These are phyloP conservation scores for Chironomus striatipennis DNA, from an alignment of 1,140 invertebrate species.

Conservation along the genomic window DNA sequence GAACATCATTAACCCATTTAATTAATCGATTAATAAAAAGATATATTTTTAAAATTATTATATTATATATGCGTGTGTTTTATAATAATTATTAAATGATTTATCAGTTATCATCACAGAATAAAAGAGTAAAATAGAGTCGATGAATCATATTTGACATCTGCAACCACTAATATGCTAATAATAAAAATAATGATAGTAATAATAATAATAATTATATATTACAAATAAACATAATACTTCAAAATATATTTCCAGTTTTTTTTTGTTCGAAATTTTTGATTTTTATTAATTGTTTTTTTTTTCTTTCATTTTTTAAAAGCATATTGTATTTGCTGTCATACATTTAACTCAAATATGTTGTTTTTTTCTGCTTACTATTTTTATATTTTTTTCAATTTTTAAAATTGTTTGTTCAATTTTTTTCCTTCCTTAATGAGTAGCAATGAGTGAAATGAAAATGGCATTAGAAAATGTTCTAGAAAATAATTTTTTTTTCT, in stretches of 20 bases:
- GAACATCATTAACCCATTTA: constrained; percentile 5
- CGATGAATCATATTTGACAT: not conserved
- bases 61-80: not conserved
- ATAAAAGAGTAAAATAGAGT: not conserved
- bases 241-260: not conserved
- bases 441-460: constrained; percentile 10
- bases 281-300: constrained; percentile 13
- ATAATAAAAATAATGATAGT: no score
- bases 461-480: constrained; percentile 13
- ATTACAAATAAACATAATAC: not conserved
- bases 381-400: not conserved
- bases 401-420: not conserved
- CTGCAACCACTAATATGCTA: not conserved
- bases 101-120: no score
- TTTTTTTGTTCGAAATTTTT: constrained; percentile 5
- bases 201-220: not conserved
- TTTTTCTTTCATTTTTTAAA: not conserved
- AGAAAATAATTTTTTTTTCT: not conserved
- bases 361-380: not conserved
- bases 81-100: no score
- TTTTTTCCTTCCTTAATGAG: not conserved
- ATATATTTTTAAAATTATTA: not conserved
- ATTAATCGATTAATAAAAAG: not conserved
- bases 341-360: constrained; percentile 3
- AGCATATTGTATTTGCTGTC: constrained; percentile 12